A percentile compares a stretch with the other conserved stretches of the same genome.
Evolutionary conservation across 53 echinoderm and acorn worm species (phyloP).

Genomic region (Holothuria scabra): DNA sequence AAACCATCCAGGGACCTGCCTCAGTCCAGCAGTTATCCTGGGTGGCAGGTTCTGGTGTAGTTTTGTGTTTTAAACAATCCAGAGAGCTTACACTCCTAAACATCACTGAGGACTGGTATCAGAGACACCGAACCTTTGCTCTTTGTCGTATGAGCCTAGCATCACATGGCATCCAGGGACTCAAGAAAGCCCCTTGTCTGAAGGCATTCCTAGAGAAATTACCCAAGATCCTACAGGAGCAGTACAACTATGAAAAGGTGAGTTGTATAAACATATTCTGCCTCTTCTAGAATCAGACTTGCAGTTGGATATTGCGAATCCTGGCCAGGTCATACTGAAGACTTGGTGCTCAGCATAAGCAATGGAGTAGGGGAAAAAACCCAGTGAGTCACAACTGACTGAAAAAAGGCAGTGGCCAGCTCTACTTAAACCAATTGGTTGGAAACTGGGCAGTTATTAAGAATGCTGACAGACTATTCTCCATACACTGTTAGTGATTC

Average conservation of each 20-base stretch:
- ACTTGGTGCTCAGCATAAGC: too few relatives aligned
- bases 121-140: slow-evolving; percentile 78
- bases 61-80: slow-evolving; percentile 74
- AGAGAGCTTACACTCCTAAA: slow-evolving; percentile 71
- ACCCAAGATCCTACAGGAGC: slow-evolving; percentile 92
- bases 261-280: background rate
- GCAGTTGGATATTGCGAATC: too few relatives aligned
- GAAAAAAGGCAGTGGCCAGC: too few relatives aligned
- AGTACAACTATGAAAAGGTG: slow-evolving; percentile 97
- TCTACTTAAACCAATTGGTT: too few relatives aligned
- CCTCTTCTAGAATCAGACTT: too few relatives aligned
- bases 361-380: too few relatives aligned
- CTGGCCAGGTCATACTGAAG: too few relatives aligned
- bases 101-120: slow-evolving; percentile 74
- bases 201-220: slow-evolving; percentile 86
- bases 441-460: too few relatives aligned
- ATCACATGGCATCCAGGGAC: slow-evolving; percentile 84
- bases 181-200: slow-evolving; percentile 93
- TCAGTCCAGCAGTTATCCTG: slow-evolving; percentile 81
- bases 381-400: too few relatives aligned
- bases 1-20: slow-evolving; percentile 74
- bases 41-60: slow-evolving; percentile 73
- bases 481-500: too few relatives aligned
- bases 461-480: too few relatives aligned
- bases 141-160: slow-evolving; percentile 87